Conservation (phyloP, 2,888 invertebrate species). For the Sipha maydis region DNA sequence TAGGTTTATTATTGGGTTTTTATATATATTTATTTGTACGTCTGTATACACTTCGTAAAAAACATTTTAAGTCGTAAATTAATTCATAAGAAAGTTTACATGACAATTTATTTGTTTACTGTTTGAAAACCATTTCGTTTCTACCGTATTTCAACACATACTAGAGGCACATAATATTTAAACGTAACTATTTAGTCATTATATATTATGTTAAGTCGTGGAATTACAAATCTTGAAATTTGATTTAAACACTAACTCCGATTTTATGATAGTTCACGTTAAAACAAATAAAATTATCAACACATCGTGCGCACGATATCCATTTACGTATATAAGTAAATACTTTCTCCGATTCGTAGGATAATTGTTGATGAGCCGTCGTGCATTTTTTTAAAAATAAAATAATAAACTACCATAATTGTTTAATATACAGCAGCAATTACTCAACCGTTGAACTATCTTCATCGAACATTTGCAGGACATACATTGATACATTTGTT, state of each 20-base stretch:
- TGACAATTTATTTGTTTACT: background rate
- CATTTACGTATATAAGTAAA: background rate
- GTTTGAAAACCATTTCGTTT: background rate
- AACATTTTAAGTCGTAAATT: conserved; percentile 15
- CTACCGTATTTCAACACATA: background rate
- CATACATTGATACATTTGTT: background rate
- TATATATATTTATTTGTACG: background rate
- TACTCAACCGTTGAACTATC: background rate
- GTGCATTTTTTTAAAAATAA: background rate
- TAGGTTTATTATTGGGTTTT: background rate
- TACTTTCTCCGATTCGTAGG: conserved; percentile 21
- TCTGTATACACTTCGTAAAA: background rate
- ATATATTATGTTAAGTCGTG: background rate
- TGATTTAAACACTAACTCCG: conserved; percentile 29
- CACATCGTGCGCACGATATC: conserved; percentile 36
- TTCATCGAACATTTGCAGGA: background rate
- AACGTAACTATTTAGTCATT: no score
- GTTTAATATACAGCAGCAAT: background rate
- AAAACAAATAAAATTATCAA: conserved; percentile 22
- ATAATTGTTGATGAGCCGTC: background rate
- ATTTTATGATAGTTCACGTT: conserved; percentile 34
- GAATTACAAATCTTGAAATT: conserved; percentile 5
- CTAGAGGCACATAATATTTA: no score
- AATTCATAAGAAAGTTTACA: conserved; percentile 11
- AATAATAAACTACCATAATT: no score